Conservation (phyloP, 2,888 invertebrate species). For the Pteria penguin region DNA sequence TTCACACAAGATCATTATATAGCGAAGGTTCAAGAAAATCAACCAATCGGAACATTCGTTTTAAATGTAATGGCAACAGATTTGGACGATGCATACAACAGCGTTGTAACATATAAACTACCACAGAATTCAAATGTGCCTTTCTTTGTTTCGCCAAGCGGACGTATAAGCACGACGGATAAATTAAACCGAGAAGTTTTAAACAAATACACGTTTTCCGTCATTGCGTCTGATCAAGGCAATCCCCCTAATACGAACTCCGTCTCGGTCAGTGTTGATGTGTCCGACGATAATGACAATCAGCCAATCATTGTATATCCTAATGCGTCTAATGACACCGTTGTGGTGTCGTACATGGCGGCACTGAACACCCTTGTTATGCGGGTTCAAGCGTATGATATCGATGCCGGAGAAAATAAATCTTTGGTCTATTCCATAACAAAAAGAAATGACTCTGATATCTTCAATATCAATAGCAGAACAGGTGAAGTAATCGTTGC, state of each 20-base stretch:
- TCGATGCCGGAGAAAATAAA: constrained; percentile 54
- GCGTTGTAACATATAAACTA: constrained; percentile 59
- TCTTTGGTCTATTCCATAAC: constrained; percentile 48
- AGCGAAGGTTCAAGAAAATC: constrained; percentile 63
- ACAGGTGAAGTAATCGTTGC: constrained; percentile 54
- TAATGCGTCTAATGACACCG: constrained; percentile 52
- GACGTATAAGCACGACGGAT: constrained; percentile 58
- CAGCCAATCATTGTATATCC: constrained; percentile 66
- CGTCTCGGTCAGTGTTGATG: constrained; percentile 54
- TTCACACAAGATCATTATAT: constrained; percentile 61
- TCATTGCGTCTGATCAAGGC: constrained; percentile 71
- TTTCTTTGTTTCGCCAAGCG: constrained; percentile 63
- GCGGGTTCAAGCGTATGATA: constrained; percentile 52
- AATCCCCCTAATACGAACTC: constrained; percentile 55
- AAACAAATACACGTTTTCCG: constrained; percentile 61
- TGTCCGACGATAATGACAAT: constrained; percentile 59
- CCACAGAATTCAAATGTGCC: constrained; percentile 50
- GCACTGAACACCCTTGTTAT: constrained; percentile 40
- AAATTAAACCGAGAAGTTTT: constrained; percentile 65
- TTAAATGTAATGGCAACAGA: constrained; percentile 64
- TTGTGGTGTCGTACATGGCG: constrained; percentile 44
- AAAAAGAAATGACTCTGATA: constrained; percentile 54
- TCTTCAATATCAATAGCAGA: constrained; percentile 50
- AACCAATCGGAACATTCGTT: constrained; percentile 51
- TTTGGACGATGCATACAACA: constrained; percentile 61